These are phyloP conservation scores for Marasmarcha lunaedactyla DNA, from an alignment of 2,888 invertebrate genomes.

Conservation along the genomic window DNA sequence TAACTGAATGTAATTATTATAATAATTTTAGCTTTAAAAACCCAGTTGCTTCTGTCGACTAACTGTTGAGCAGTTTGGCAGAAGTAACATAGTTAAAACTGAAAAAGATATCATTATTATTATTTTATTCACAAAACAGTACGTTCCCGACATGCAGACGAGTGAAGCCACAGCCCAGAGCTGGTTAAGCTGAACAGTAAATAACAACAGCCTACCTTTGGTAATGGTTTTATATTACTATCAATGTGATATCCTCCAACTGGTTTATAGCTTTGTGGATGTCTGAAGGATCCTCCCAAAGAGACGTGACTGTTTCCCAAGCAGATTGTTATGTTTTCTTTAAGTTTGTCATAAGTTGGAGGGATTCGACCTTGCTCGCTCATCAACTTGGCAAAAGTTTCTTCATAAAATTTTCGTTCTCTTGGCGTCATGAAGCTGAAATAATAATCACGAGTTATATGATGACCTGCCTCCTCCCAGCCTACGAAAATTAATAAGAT, in stretches of 20 bases:
- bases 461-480: no score
- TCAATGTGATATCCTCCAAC: conserved; percentile 34
- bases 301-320: conserved; percentile 29
- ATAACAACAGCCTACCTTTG: conserved; percentile 23
- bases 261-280: conserved; percentile 28
- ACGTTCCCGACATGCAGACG: no score
- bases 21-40: no score
- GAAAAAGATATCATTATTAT: no score
- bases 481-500: no score
- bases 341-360: conserved; percentile 20
- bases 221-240: conserved; percentile 22
- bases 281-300: conserved; percentile 19
- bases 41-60: no score
- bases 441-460: no score
- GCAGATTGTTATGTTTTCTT: conserved; percentile 27
- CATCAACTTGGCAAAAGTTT: conserved; percentile 8
- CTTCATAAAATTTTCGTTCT: background rate
- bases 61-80: no score
- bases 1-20: no score
- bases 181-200: background rate
- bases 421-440: conserved; percentile 12
- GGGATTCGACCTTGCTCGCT: conserved; percentile 18
- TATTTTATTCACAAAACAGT: no score
- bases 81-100: no score
- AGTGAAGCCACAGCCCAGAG: no score